Evolutionary conservation across 2,888 invertebrate species (phyloP).

Genomic region (Drosophila anomalata): DNA sequence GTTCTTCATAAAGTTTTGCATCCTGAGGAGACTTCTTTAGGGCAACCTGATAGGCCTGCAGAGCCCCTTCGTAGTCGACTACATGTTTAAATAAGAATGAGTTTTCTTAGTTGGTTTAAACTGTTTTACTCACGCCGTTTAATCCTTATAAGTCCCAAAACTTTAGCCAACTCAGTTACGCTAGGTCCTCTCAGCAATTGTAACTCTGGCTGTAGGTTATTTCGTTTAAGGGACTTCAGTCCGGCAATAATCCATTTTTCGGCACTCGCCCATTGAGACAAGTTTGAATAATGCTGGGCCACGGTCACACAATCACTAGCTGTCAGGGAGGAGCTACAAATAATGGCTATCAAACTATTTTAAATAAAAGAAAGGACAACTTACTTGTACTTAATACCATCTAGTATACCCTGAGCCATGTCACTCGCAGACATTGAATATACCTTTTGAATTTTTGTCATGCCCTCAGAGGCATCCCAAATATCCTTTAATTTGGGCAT

Average conservation of each 20-base stretch:
- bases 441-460: background rate
- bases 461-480: background rate
- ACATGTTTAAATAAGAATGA: background rate
- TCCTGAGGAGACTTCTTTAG: background rate
- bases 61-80: background rate
- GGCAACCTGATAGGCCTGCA: background rate
- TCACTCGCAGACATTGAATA: background rate
- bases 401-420: background rate
- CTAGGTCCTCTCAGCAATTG: background rate
- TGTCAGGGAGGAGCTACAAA: background rate
- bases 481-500: background rate
- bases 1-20: background rate
- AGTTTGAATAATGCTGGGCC: background rate
- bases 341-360: background rate
- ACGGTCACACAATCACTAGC: background rate
- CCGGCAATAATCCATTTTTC: background rate
- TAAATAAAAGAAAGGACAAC: background rate
- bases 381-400: background rate
- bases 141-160: background rate
- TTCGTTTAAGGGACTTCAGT: background rate
- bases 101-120: background rate
- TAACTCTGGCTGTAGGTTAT: background rate
- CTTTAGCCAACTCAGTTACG: background rate
- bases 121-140: background rate
- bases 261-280: background rate